Conservation (phyloP, 2,888 invertebrate genomes). For the Geophilus truncorum region DNA sequence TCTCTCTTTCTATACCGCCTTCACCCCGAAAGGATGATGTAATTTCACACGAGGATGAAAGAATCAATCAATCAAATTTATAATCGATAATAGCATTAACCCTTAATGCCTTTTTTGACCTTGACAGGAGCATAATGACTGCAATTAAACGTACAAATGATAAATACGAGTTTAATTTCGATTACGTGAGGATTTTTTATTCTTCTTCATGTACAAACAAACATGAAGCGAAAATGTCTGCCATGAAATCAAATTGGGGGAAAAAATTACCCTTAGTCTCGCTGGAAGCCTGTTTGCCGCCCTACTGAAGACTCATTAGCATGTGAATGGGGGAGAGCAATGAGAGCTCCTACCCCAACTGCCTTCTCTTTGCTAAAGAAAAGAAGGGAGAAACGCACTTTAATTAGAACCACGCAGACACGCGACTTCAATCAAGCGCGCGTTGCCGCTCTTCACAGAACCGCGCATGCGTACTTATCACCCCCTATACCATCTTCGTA, state of each 20-base stretch:
- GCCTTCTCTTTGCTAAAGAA: not conserved
- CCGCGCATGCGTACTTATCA: not conserved
- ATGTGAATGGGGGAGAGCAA: conserved; percentile 2
- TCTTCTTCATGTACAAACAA: not conserved
- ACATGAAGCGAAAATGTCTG: not conserved
- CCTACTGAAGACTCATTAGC: conserved; percentile 10
- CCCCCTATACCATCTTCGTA: not conserved
- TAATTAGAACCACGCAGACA: conserved; percentile 16
- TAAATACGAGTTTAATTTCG: not conserved
- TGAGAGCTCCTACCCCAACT: conserved; percentile 10
- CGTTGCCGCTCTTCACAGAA: not conserved
- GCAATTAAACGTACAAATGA: too few relatives aligned
- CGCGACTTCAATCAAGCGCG: conserved; percentile 14
- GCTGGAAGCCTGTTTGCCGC: not conserved
- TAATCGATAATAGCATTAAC: too few relatives aligned
- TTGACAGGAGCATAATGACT: too few relatives aligned
- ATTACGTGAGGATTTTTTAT: not conserved
- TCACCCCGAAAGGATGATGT: not conserved
- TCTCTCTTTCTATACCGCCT: not conserved
- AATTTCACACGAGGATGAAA: not conserved
- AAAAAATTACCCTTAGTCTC: not conserved
- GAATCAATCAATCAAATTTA: not conserved
- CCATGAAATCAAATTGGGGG: conserved; percentile 3
- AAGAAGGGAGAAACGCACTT: conserved; percentile 10
- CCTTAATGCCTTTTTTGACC: too few relatives aligned